Percentiles rank a stretch among this genome's conserved stretches.
These are phyloP conservation scores for Cuniculus paca DNA, from an alignment of 2,797 vertebrate species.

Conservation along the genomic window DNA sequence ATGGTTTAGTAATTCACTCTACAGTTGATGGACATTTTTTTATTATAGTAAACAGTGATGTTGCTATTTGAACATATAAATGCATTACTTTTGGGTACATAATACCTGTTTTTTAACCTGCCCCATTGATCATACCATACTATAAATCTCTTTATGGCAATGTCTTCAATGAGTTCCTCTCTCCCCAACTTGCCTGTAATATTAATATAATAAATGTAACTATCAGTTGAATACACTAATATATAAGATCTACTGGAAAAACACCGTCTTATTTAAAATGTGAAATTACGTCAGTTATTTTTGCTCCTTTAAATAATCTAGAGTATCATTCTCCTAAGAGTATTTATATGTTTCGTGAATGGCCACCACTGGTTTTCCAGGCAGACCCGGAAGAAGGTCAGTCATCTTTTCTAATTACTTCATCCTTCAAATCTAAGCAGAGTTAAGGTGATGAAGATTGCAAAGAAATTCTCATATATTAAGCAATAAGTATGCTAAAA, in stretches of 20 bases:
- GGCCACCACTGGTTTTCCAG: not conserved
- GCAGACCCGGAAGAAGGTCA: conserved; percentile 5
- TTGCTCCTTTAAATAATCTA: not conserved
- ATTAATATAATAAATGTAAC: not conserved
- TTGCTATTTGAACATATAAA: not conserved
- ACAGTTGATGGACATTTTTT: not conserved
- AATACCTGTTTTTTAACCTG: not conserved
- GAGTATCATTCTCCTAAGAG: not conserved
- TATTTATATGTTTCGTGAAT: not conserved
- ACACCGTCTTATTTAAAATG: not conserved
- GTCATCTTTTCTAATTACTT: not conserved
- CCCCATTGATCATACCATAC: not conserved
- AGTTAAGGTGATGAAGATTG: conserved; percentile 35
- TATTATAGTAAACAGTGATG: not conserved
- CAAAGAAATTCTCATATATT: conserved; percentile 1
- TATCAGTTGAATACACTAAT: not conserved
- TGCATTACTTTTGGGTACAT: not conserved
- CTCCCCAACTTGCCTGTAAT: not conserved
- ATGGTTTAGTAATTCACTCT: not conserved
- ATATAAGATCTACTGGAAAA: not conserved
- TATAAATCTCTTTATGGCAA: not conserved
- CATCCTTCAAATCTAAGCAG: not conserved
- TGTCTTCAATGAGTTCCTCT: not conserved
- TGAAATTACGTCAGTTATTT: not conserved
- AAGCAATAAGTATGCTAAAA: conserved; percentile 47